Percentiles rank a stretch among this genome's conserved stretches.
These are phyloP conservation scores for Erebia aethiops DNA, from an alignment of 2,888 invertebrate genomes.

Conservation along the genomic window DNA sequence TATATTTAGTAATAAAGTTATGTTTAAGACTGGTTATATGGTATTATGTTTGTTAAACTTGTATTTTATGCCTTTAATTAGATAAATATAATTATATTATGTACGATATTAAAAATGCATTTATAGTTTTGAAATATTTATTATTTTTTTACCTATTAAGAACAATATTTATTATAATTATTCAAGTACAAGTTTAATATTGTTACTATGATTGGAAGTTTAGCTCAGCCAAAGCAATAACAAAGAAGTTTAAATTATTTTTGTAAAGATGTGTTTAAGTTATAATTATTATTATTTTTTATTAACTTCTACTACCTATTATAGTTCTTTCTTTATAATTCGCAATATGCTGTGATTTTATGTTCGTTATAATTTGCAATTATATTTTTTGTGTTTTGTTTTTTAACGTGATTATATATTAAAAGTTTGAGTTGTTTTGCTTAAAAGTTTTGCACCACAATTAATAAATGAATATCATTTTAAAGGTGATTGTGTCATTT, in stretches of 20 bases:
- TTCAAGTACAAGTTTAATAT: not conserved
- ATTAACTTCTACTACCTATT: no score
- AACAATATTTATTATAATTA: no score
- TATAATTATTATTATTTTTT: not conserved
- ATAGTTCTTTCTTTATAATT: no score
- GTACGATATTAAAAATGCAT: not conserved
- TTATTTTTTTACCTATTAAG: no score
- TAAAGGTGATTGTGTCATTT: not conserved
- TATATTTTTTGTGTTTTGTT: not conserved
- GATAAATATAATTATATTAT: not conserved
- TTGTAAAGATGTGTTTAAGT: no score
- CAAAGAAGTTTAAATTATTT: no score
- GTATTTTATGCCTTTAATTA: not conserved
- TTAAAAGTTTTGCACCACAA: slow-evolving; percentile 1
- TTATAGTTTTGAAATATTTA: not conserved
- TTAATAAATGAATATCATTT: slow-evolving; percentile 8
- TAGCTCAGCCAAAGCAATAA: not conserved
- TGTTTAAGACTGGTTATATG: not conserved
- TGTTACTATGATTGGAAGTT: not conserved
- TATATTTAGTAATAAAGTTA: not conserved
- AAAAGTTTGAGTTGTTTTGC: slow-evolving; percentile 1
- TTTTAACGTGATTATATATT: not conserved
- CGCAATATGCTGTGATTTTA: not conserved
- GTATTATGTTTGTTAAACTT: not conserved
- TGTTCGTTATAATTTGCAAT: not conserved